Base-by-base conservation (phyloP, 2,888 invertebrate genomes). In the Caenorhabditis macrosperma region DNA sequence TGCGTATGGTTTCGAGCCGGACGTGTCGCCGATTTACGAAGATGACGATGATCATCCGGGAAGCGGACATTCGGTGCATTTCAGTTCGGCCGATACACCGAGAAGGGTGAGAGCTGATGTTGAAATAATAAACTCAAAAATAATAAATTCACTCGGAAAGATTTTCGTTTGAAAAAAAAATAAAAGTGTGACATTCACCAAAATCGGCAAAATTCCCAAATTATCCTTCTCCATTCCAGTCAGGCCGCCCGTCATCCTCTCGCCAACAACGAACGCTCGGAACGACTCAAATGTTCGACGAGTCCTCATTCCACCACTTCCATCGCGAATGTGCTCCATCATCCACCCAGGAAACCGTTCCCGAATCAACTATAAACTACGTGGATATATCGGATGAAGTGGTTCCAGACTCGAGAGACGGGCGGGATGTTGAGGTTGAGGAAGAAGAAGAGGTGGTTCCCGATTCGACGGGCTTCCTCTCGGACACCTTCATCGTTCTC, bases 1-100 rank as follows among this genome's bases (percentile, higher is more conserved):
- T n/a, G 79, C 79, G 0, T 67, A 74, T 33, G 72, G 66, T 48
- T 79, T 79, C 38, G 74, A 79, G 9, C 79, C 74, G n/a, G 46
- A 79, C 41, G 60, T 79, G 4, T 79, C 79, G 15, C 79, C 79
- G 12, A 79, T 79, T 54, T 69, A 64, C 28, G 63, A 64, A 33
- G 71, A 74, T 10, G 68, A 76, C 20, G 55, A 63, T 20, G 67
- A 69, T 26, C 6, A 20, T n/a, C 26, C 30, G 2, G 30, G 52
- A 20, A 20, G 28, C n/a, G 20, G 17, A 5, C 74, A 74, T 46
- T 74, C 74, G 2, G 68, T 64, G 7, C 74, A 74, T 64, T 79
- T 74, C 33, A 79, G 74, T 57, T 79, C 79, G 4, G 68, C 67
- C 9, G 74, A 74, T 17, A 79, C 79, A 1, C 79, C 79, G 2